phyloP scores from a whole-genome alignment of 1,140 invertebrate genomes.

The Leptestheria dahalacensis region DNA sequence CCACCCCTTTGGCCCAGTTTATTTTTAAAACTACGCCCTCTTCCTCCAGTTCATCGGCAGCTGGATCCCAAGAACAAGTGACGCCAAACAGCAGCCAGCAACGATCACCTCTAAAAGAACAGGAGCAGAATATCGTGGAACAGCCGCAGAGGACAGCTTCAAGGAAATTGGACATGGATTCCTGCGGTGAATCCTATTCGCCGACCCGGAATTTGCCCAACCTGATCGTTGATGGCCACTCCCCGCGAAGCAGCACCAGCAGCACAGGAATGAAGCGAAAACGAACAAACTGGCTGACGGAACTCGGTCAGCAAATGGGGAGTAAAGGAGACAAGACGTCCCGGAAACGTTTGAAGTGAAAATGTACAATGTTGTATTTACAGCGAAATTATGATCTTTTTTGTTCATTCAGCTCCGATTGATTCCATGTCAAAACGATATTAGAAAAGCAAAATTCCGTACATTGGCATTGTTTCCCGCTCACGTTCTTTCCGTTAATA shows the following conservation, averaged over 20 bases:
- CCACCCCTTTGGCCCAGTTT: too few relatives aligned
- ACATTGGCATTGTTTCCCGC: too few relatives aligned
- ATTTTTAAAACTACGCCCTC: too few relatives aligned
- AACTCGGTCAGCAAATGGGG: conserved; percentile 2
- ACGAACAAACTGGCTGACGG: conserved; percentile 9
- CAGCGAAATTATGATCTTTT: too few relatives aligned
- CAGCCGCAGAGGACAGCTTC: background rate
- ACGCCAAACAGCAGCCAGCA: background rate
- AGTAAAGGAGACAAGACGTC: too few relatives aligned
- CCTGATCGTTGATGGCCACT: conserved; percentile 53
- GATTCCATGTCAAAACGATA: too few relatives aligned
- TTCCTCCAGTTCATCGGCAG: background rate
- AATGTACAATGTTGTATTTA: too few relatives aligned
- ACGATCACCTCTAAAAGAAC: background rate
- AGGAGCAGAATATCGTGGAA: background rate
- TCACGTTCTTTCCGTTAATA: too few relatives aligned
- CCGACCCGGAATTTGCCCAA: conserved; percentile 60
- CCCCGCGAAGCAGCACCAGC: conserved; percentile 37
- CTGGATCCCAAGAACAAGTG: background rate
- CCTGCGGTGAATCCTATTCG: conserved; percentile 25
- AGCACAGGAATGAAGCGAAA: conserved; percentile 5
- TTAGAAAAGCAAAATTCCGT: too few relatives aligned
- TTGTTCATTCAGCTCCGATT: too few relatives aligned
- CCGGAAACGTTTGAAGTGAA: background rate
- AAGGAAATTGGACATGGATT: conserved; percentile 20